phyloP scores from a whole-genome alignment of 2,113 vertebrate species.

The Zosterops pallidus region DNA sequence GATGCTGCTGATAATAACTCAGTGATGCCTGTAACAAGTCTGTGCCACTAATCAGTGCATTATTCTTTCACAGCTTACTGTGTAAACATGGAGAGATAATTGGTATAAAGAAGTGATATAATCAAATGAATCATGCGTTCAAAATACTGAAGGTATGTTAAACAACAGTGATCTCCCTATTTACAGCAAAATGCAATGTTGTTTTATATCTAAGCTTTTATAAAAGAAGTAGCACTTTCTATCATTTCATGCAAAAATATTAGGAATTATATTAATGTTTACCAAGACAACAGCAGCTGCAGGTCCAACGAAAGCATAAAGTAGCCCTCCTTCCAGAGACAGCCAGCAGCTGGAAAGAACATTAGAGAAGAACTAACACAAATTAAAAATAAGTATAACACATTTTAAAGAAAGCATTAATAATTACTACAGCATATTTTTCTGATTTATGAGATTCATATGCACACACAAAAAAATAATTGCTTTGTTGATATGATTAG shows the following conservation, averaged over 20 bases:
- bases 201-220: neutral
- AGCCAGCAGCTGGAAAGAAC: constrained; percentile 92
- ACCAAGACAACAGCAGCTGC: constrained; percentile 98
- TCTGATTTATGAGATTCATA: constrained; percentile 48
- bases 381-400: constrained; percentile 75
- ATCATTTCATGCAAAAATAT: neutral
- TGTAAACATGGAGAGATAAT: neutral
- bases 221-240: neutral
- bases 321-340: constrained; percentile 96
- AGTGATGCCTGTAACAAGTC: neutral
- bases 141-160: neutral
- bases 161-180: neutral
- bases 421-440: constrained; percentile 39
- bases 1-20: constrained; percentile 12
- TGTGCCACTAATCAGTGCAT: neutral
- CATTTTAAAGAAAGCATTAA: constrained; percentile 31
- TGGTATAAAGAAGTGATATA: neutral
- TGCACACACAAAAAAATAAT: neutral
- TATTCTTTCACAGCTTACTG: neutral
- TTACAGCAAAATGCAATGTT: neutral
- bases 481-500: neutral
- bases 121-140: neutral
- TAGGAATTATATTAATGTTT: constrained; percentile 63
- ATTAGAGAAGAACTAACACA: constrained; percentile 78
- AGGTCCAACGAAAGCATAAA: constrained; percentile 98